Percentiles rank a stretch among this genome's conserved stretches.
Conservation (phyloP, 2,113 vertebrate species). For the Dipodomys merriami region DNA sequence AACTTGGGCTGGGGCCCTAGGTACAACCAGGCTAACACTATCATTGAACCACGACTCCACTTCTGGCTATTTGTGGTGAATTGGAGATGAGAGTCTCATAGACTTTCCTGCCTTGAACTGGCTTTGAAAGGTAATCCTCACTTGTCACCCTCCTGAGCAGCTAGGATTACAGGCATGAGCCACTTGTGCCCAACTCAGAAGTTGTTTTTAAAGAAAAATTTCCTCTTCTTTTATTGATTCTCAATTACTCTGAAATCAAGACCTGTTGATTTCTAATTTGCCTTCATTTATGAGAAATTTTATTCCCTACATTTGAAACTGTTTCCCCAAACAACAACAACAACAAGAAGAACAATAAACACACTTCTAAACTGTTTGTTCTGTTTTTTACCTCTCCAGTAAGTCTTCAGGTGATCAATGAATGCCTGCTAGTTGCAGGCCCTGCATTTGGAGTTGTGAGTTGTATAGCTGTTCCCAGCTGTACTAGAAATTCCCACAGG, state of each 20-base stretch:
- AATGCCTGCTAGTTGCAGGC: neutral
- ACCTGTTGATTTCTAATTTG: constrained; percentile 16
- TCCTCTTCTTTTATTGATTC: neutral
- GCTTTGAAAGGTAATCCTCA: too few relatives aligned
- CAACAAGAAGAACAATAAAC: neutral
- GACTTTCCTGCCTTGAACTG: too few relatives aligned
- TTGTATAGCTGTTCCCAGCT: too few relatives aligned
- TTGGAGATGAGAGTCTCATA: too few relatives aligned
- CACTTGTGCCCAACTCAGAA: neutral
- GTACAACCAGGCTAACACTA: too few relatives aligned
- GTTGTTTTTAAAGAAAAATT: constrained; percentile 2
- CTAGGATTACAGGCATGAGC: too few relatives aligned
- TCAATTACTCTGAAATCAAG: constrained; percentile 1
- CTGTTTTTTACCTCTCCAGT: neutral
- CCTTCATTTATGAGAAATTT: constrained; percentile 3
- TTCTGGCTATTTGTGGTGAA: too few relatives aligned
- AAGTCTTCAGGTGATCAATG: neutral
- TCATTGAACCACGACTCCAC: too few relatives aligned
- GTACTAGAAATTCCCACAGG: neutral
- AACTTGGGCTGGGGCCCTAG: too few relatives aligned
- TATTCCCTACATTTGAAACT: neutral
- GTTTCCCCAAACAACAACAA: neutral
- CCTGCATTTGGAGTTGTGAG: neutral
- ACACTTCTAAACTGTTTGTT: neutral
- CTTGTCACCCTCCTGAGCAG: too few relatives aligned